A percentile compares a stretch with the other conserved stretches of the same genome.
Conservation (phyloP, 2,113 vertebrate genomes). For the Ariopsis seemanni region DNA sequence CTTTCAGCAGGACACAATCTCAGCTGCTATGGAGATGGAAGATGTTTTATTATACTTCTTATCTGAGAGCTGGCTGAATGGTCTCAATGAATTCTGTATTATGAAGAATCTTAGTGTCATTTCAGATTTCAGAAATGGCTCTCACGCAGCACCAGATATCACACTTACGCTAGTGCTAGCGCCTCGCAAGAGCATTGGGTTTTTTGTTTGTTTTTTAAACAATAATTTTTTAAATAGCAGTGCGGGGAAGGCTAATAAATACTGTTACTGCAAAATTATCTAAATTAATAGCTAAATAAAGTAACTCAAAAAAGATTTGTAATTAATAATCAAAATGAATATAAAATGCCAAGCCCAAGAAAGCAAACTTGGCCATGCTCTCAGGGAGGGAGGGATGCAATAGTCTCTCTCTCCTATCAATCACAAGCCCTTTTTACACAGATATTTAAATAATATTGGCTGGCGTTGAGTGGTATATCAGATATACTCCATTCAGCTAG, state of each 20-base stretch:
- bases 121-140: neutral
- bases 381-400: too few species aligned
- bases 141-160: neutral
- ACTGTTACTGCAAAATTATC: neutral
- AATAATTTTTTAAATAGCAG: neutral
- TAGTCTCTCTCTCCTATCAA: too few species aligned
- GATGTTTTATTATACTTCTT: conserved; percentile 8
- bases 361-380: too few species aligned
- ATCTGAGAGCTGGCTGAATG: conserved; percentile 8
- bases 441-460: too few species aligned
- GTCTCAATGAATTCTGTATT: neutral
- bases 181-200: neutral
- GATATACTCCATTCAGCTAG: too few species aligned
- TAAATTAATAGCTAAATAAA: neutral
- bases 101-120: neutral
- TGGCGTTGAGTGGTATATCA: too few species aligned
- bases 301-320: neutral
- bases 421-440: too few species aligned
- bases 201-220: neutral
- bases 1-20: conserved; percentile 3
- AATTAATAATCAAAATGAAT: neutral
- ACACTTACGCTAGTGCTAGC: neutral
- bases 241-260: neutral
- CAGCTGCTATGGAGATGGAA: conserved; percentile 7
- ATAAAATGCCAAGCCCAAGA: neutral